phyloP scores from a whole-genome alignment of 2,113 vertebrate genomes.

The Cyprinus carpio region DNA sequence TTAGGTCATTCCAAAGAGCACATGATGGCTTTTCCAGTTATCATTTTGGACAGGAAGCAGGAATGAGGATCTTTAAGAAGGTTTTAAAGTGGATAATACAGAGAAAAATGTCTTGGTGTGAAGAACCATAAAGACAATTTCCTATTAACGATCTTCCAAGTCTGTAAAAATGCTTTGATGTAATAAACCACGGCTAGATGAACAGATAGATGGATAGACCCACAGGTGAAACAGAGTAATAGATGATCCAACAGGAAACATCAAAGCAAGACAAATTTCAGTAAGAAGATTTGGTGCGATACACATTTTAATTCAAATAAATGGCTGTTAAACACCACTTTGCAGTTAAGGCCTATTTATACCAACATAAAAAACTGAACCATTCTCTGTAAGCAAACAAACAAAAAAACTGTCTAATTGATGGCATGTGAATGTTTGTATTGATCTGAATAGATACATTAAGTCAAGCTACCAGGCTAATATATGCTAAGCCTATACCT shows the following conservation, averaged over 20 bases:
- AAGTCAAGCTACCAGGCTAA: not conserved
- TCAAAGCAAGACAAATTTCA: not conserved
- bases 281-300: not conserved
- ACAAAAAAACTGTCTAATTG: no score
- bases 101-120: constrained; percentile 24
- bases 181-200: not conserved
- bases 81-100: not conserved
- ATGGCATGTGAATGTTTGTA: no score
- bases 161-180: constrained; percentile 1
- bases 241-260: not conserved
- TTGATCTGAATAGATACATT: no score
- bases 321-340: not conserved
- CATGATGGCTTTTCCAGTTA: constrained; percentile 16
- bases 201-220: not conserved
- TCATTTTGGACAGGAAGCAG: not conserved
- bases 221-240: constrained; percentile 33
- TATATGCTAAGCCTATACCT: not conserved
- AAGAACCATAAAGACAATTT: constrained; percentile 31
- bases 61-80: not conserved
- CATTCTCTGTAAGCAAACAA: no score
- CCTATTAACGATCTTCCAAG: constrained; percentile 36
- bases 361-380: no score
- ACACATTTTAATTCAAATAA: not conserved
- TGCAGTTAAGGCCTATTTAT: no score
- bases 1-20: constrained; percentile 26